Evolutionary conservation across 2,888 invertebrate species (phyloP).

Genomic region (Parelbella ahira): DNA sequence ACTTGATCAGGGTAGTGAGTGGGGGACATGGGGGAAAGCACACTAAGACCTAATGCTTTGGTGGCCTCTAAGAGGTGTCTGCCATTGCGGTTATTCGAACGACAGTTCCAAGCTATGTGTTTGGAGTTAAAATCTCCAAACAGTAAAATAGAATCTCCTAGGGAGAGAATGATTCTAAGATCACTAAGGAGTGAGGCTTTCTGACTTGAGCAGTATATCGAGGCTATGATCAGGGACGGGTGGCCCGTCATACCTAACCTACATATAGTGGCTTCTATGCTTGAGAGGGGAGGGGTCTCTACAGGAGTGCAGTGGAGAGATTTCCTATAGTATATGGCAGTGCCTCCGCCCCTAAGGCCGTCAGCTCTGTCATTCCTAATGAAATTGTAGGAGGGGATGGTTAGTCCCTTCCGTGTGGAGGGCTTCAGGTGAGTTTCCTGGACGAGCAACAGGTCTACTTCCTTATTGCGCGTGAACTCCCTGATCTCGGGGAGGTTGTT

Average conservation of each 20-base stretch:
- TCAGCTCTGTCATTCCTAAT: not conserved
- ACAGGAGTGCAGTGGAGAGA: not conserved
- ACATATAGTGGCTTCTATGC: slow-evolving; percentile 14
- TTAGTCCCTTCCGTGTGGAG: not conserved
- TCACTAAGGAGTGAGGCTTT: not conserved
- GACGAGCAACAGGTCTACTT: not conserved
- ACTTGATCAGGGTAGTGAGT: not conserved
- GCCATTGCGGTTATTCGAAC: not conserved
- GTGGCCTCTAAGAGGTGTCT: not conserved
- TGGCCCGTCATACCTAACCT: slow-evolving; percentile 9
- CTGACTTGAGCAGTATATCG: not conserved
- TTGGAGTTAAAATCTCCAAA: slow-evolving; percentile 11
- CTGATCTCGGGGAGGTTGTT: not conserved
- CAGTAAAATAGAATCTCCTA: slow-evolving; percentile 1
- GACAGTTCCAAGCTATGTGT: not conserved
- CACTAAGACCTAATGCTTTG: not conserved
- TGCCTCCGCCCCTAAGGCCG: not conserved
- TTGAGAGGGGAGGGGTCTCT: not conserved
- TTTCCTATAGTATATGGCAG: slow-evolving; percentile 10
- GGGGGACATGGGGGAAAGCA: not conserved
- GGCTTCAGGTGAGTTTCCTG: not conserved
- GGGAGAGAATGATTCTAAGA: not conserved
- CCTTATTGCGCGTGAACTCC: not conserved
- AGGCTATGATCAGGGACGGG: slow-evolving; percentile 8
- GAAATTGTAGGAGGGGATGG: not conserved